Base-by-base conservation (phyloP, 2,797 vertebrate genomes). In the Glossophaga mutica region DNA sequence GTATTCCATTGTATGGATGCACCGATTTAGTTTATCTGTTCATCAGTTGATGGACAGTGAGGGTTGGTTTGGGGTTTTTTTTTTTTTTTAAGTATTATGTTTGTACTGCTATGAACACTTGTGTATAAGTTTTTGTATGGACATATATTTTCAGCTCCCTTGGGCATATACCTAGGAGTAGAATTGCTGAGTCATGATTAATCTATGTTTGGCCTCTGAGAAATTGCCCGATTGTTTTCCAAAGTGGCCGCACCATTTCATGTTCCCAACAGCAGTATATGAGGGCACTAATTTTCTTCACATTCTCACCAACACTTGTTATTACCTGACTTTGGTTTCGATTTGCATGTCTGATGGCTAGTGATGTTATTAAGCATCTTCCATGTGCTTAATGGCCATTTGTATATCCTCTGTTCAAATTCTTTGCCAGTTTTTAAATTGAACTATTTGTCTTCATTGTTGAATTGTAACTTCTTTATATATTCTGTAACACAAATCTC, bases 381-480 rank as follows among this genome's bases (percentile, higher is more conserved):
- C 81, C 46, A 57, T 65, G 2, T 88, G 29, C 16, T 87, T 62
- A 44, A 5, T 59, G 50, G 10, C 46, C 16, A n/a, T 81, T 79
- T 76, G 24, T 57, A 21, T 85, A 65, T 81, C 32, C 71, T 68
- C 39, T 55, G 18, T 90, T 78, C 70, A 79, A 79, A 55, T 62
- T 89, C 7, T 84, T 70, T n/a, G 34, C 18, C 24, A 2, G 24
- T 81, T 95, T 96, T 83, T 37, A 87, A 71, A 68, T 26, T 84
- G 65, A 82, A 48, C 55, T 78, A 12, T 68, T 85, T 83, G 14
- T 78, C 29, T 85, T 94, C 74, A 21, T 29, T 77, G 26, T 39
- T 91, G 90, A 85, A 44, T 82, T 92, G 5, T 81, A 46, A 96
- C 12, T 90, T 85, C 34, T 84, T 91, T 82, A 29, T 55, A 82